phyloP scores from a whole-genome alignment of 2,113 vertebrate genomes.

The Gadus macrocephalus region DNA sequence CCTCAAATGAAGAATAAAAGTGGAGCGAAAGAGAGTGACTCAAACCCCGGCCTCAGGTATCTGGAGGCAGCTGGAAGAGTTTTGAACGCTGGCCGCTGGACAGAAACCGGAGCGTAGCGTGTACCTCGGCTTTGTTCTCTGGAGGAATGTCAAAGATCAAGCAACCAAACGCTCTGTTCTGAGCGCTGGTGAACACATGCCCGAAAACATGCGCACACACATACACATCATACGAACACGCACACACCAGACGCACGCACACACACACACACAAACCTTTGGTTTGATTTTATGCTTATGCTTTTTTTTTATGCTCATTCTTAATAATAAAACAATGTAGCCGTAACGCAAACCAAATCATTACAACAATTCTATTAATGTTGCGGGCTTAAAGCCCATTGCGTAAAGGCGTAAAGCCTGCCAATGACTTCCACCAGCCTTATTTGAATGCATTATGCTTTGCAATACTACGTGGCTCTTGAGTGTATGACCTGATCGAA shows the following conservation, averaged over 20 bases:
- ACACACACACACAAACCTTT: not conserved
- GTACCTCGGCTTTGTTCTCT: not conserved
- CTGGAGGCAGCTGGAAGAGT: not conserved
- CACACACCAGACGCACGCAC: not conserved
- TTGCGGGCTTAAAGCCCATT: conserved; percentile 21
- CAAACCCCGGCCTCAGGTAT: not conserved
- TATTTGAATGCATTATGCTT: conserved; percentile 6
- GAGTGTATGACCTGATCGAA: conserved; percentile 6
- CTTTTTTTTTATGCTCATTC: too few species aligned
- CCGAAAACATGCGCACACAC: not conserved
- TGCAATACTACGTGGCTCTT: conserved; percentile 8
- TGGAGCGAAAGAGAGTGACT: too few species aligned
- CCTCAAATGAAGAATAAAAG: too few species aligned
- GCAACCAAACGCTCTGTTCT: not conserved
- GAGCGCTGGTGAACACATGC: not conserved
- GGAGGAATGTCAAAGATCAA: not conserved
- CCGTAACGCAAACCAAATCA: too few species aligned
- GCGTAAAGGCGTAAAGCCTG: not conserved
- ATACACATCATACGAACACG: not conserved
- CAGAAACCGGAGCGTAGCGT: not conserved
- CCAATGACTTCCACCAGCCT: conserved; percentile 30
- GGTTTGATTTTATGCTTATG: too few species aligned
- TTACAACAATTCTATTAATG: not conserved
- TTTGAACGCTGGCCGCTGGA: not conserved
- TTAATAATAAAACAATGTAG: too few species aligned